Conservation (phyloP, 2,888 invertebrate genomes). For the Priocnemis perturbator region DNA sequence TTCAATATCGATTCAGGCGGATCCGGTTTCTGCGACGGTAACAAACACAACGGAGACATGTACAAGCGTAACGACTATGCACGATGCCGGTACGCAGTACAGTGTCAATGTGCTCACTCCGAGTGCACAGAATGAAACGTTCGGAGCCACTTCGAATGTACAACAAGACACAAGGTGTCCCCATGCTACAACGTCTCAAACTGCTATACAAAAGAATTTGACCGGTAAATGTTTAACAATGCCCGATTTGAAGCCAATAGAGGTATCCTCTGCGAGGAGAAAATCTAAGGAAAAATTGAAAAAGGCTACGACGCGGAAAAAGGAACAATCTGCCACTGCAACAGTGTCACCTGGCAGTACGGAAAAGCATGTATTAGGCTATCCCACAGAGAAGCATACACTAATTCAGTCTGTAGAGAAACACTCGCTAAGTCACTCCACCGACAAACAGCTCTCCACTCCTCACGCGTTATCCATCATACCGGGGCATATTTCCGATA, state of each 20-base stretch:
- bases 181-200: too few relatives aligned
- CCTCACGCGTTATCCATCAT: constrained; percentile 45
- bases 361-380: constrained; percentile 18
- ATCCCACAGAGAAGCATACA: not conserved
- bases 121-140: constrained; percentile 8
- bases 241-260: constrained; percentile 31
- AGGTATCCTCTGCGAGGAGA: constrained; percentile 38
- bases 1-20: constrained; percentile 20
- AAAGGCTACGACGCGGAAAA: constrained; percentile 44
- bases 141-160: too few relatives aligned
- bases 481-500: constrained; percentile 69
- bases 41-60: not conserved
- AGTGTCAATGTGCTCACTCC: constrained; percentile 6
- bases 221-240: constrained; percentile 10
- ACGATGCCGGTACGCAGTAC: constrained; percentile 4
- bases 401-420: not conserved
- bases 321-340: constrained; percentile 18
- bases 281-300: constrained; percentile 55
- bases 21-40: not conserved
- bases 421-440: not conserved
- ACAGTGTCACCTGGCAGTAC: not conserved
- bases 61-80: not conserved
- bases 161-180: too few relatives aligned
- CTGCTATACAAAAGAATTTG: not conserved
- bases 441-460: constrained; percentile 21